Conservation (phyloP, 1,140 invertebrate genomes). For the Campoletis sonorensis region DNA sequence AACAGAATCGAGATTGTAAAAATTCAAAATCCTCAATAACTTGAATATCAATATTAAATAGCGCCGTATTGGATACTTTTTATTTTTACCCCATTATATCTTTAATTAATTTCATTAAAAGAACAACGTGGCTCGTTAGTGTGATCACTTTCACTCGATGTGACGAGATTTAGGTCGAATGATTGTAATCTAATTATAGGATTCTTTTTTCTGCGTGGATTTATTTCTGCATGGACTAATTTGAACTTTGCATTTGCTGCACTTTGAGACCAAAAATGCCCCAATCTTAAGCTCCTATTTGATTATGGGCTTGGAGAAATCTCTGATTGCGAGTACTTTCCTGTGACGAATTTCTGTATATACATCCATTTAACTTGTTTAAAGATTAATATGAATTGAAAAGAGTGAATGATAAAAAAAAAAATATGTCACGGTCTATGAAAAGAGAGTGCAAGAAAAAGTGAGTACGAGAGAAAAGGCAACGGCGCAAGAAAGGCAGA, state of each 20-base stretch:
- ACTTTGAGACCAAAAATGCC: too few species aligned
- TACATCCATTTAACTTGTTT: neutral
- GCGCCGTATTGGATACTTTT: neutral
- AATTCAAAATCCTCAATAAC: neutral
- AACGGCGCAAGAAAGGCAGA: neutral
- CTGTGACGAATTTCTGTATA: too few species aligned
- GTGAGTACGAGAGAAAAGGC: neutral
- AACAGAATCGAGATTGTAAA: neutral
- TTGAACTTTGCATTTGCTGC: too few species aligned
- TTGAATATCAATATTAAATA: neutral
- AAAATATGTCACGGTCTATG: neutral
- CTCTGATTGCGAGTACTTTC: too few species aligned
- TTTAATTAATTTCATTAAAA: neutral
- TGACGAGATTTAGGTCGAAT: too few species aligned
- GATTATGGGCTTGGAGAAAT: too few species aligned
- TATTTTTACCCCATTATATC: neutral
- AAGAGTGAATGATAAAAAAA: neutral
- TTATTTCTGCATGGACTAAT: too few species aligned
- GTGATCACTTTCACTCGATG: too few species aligned
- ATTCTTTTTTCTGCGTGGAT: too few species aligned
- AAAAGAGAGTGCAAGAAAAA: neutral
- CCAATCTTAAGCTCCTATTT: too few species aligned
- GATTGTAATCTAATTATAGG: too few species aligned
- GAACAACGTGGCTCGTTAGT: too few species aligned
- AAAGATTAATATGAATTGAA: neutral